Evolutionary conservation across 1,140 invertebrate species (phyloP), one percentile per base, ranked within the genome.

Genomic region (Achatina immaculata): DNA sequence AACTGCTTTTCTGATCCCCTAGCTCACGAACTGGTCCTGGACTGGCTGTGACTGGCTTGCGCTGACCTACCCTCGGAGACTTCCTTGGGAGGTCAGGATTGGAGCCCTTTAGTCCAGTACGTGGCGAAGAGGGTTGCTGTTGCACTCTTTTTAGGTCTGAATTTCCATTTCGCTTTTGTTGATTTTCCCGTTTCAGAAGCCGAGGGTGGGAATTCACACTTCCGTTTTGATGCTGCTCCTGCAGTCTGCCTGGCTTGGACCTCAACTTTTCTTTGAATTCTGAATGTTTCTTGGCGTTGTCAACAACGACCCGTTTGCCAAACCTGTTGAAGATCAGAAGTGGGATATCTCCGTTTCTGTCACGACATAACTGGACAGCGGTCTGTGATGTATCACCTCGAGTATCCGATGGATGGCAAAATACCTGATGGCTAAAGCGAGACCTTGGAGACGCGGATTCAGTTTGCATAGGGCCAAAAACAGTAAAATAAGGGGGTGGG

Each of bases 121-220:
- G 58, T 43, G 75, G 75, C 21, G 55, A 76, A n/a, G 2, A 19
- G 36, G 16, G 55, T 48, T 11, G 7, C 51, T 55, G 45, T 36
- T 36, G 73, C 24, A 45, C 28, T 9, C 14, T 1, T 24, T 45
- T 40, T 2, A 58, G n/a, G n/a, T 36, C 36, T 40, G 36, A 58
- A 1, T 66, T 31, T 65, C 34, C 75, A 42, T 19, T 51, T 69
- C 66, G 19, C 34, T 43, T 65, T 34, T 78, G 75, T 28, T 69
- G 31, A 40, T 79, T 38, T 42, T 79, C 65, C 9, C 42, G 42
- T 31, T 79, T 79, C 19, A 79, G 38, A 42, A 45, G 65, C 14
- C 66, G 62, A 51, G 77, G 55, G 9, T 43, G 51, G 7, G 77
- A 79, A 34, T 71, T 79, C 9, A 42, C 51, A 1, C 3, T 40